Evolutionary conservation across 1,140 invertebrate species (phyloP).

Genomic region (Drosophila kurseongensis): DNA sequence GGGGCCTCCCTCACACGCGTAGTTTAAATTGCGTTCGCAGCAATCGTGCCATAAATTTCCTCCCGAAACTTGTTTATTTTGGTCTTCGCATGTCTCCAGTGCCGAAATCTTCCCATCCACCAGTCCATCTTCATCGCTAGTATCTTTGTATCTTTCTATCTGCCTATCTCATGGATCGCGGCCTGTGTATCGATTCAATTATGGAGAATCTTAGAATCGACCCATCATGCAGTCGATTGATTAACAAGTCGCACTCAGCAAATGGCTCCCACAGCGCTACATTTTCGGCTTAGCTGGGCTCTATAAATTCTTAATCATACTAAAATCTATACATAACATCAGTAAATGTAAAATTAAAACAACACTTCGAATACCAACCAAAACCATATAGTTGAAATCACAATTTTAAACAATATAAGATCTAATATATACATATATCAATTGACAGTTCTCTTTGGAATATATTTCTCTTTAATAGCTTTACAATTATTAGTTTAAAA

Average conservation of each 20-base stretch:
- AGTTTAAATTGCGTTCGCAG: conserved; percentile 73
- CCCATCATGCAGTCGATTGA: conserved; percentile 68
- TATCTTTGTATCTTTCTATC: conserved; percentile 5
- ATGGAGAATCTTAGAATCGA: conserved; percentile 49
- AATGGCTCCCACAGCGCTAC: conserved; percentile 59
- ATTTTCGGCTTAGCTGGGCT: background rate
- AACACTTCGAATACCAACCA: no score
- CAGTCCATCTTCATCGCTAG: conserved; percentile 5
- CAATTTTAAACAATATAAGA: no score
- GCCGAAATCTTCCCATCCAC: conserved; percentile 23
- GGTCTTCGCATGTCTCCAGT: conserved; percentile 39
- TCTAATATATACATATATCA: no score
- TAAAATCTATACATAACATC: background rate
- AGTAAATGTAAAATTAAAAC: background rate
- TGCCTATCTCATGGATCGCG: conserved; percentile 4
- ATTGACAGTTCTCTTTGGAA: no score
- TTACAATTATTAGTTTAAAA: no score
- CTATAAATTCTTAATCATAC: background rate
- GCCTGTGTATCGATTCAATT: conserved; percentile 72
- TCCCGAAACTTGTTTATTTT: conserved; percentile 51
- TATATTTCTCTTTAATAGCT: no score
- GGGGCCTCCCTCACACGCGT: conserved; percentile 66
- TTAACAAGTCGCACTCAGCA: conserved; percentile 51
- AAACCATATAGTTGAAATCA: no score
- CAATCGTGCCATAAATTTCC: conserved; percentile 72